phyloP scores from a whole-genome alignment of 2,888 invertebrate genomes.

The Hirtodrosophila confusa region DNA sequence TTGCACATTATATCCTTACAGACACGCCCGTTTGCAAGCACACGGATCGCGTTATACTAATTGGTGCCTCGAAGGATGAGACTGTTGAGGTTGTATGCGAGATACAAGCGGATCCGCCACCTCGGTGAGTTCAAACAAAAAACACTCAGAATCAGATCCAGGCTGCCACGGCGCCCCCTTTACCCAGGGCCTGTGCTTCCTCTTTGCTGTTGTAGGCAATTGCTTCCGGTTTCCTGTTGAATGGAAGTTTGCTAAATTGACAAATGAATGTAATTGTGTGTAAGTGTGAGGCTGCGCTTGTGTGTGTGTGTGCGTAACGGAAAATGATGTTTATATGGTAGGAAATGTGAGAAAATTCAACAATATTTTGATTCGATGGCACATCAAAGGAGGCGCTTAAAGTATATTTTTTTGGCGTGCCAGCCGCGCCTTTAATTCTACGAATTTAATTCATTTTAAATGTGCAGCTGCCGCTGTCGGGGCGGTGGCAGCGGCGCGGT shows the following conservation, averaged over 20 bases:
- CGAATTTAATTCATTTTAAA: constrained; percentile 57
- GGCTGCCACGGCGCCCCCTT: not conserved
- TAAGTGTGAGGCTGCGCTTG: constrained; percentile 18
- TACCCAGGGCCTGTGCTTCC: not conserved
- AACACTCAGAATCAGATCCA: constrained; percentile 2
- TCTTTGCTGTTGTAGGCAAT: constrained; percentile 67
- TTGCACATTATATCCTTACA: constrained; percentile 83
- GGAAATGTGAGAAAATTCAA: constrained; percentile 75
- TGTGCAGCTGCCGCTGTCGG: constrained; percentile 36
- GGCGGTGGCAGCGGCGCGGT: not conserved
- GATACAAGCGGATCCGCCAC: constrained; percentile 96
- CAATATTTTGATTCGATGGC: constrained; percentile 56
- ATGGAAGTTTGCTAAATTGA: constrained; percentile 74
- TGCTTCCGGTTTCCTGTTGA: constrained; percentile 79
- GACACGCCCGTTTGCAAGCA: constrained; percentile 92
- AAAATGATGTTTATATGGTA: constrained; percentile 64
- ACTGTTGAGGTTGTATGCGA: constrained; percentile 94
- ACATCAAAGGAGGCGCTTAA: constrained; percentile 31
- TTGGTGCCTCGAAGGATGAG: constrained; percentile 95
- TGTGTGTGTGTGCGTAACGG: constrained; percentile 46
- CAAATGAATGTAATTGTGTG: constrained; percentile 68
- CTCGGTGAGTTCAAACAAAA: constrained; percentile 83
- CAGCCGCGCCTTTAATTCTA: constrained; percentile 33
- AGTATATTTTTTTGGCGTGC: constrained; percentile 15
- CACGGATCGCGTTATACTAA: constrained; percentile 90